These are phyloP conservation scores for Cryptocephalus primarius DNA, from an alignment of 2,888 invertebrate species.

Conservation along the genomic window DNA sequence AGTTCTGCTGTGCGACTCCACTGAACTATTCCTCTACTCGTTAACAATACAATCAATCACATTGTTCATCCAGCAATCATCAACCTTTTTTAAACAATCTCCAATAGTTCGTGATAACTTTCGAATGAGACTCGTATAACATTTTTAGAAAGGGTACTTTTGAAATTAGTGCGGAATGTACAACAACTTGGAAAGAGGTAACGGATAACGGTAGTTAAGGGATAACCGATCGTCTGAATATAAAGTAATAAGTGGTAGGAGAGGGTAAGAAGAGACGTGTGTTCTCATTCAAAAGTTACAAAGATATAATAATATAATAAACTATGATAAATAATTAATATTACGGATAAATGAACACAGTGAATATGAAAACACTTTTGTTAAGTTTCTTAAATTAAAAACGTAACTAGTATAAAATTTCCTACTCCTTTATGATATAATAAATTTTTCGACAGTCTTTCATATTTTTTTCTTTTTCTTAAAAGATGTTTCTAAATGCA, in stretches of 20 bases:
- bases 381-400: conserved; percentile 15
- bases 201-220: too few species aligned
- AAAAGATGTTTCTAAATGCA: conserved; percentile 27
- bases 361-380: conserved; percentile 13
- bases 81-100: conserved; percentile 24
- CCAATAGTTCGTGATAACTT: conserved; percentile 15
- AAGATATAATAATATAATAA: conserved; percentile 11
- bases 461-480: conserved; percentile 13
- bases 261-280: too few species aligned
- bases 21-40: conserved; percentile 27
- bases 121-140: too few species aligned
- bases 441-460: conserved; percentile 29
- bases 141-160: too few species aligned
- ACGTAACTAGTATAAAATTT: conserved; percentile 26
- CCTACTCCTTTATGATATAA: conserved; percentile 24
- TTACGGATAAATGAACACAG: conserved; percentile 22
- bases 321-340: conserved; percentile 18
- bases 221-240: too few species aligned
- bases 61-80: conserved; percentile 15
- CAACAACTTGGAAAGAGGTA: too few species aligned
- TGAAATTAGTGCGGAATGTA: too few species aligned
- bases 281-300: background rate
- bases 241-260: too few species aligned
- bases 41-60: conserved; percentile 22
- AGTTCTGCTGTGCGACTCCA: conserved; percentile 9